Evolutionary conservation across 2,113 vertebrate genomes (phyloP).

Genomic region (Macaca mulatta): DNA sequence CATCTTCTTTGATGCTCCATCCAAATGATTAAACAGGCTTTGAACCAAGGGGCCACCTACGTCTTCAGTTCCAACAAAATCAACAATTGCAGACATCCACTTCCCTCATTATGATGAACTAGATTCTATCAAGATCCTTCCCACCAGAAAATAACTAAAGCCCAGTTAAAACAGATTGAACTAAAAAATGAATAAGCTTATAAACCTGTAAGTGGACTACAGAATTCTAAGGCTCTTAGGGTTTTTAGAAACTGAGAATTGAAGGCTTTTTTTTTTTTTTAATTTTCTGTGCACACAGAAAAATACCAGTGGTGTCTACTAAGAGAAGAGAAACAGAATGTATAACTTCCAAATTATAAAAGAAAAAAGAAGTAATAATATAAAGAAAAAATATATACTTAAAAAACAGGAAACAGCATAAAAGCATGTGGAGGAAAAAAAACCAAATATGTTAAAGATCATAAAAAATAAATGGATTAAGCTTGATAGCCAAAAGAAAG

Average conservation of each 20-base stretch:
- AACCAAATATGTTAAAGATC: background rate
- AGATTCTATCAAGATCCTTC: rapidly evolving
- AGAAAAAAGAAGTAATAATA: background rate
- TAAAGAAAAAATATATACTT: background rate
- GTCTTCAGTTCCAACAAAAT: background rate
- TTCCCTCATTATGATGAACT: background rate
- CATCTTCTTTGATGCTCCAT: rapidly evolving
- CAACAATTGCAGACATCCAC: background rate
- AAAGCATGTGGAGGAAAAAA: background rate
- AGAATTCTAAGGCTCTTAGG: background rate
- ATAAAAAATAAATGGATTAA: background rate
- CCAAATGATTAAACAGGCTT: background rate
- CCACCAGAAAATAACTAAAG: background rate
- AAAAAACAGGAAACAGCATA: background rate
- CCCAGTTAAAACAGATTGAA: background rate
- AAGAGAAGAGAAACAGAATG: background rate
- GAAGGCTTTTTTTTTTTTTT: background rate
- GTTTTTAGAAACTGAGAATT: background rate
- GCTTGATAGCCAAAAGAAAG: background rate
- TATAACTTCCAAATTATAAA: background rate
- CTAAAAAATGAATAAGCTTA: background rate
- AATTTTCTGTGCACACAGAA: background rate
- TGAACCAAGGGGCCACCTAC: background rate
- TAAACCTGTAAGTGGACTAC: background rate
- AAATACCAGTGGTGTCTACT: background rate